A percentile compares a stretch with the other conserved stretches of the same genome.
Evolutionary conservation across 2,113 vertebrate genomes (phyloP).

Genomic region (Nothobranchius furzeri): DNA sequence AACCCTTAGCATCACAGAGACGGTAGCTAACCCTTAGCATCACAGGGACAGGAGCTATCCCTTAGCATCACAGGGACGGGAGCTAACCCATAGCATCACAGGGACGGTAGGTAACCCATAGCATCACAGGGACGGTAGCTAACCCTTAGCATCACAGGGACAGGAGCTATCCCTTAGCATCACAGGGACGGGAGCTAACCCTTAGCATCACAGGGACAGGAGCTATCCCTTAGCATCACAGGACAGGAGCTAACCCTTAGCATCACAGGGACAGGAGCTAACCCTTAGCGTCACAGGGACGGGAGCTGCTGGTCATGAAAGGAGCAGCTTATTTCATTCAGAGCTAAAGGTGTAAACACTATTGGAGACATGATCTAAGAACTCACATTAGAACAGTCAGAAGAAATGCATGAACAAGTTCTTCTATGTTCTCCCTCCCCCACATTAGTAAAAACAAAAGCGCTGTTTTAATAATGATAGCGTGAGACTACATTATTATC

Average conservation of each 20-base stretch:
- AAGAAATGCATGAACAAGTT: conserved; percentile 37
- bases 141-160: too few relatives aligned
- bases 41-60: too few relatives aligned
- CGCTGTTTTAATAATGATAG: conserved; percentile 72
- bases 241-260: conserved; percentile 24
- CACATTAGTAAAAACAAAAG: conserved; percentile 56
- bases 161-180: too few relatives aligned
- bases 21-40: too few relatives aligned
- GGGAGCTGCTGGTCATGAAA: conserved; percentile 51
- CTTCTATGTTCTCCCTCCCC: conserved; percentile 7
- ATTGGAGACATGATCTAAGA: conserved; percentile 45
- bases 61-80: too few relatives aligned
- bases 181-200: too few relatives aligned
- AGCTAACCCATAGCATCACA: too few relatives aligned
- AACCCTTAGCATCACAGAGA: too few relatives aligned
- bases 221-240: conserved; percentile 1
- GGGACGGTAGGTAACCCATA: too few relatives aligned
- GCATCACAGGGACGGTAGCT: too few relatives aligned
- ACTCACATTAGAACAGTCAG: conserved; percentile 40
- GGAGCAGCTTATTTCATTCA: conserved; percentile 50
- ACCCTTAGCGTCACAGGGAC: conserved; percentile 58
- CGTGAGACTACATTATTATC: conserved; percentile 50
- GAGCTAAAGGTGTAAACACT: conserved; percentile 54
- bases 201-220: too few relatives aligned
- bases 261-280: conserved; percentile 37